phyloP scores from a whole-genome alignment of 2,113 vertebrate genomes.

The Nothobranchius kuhntae region DNA sequence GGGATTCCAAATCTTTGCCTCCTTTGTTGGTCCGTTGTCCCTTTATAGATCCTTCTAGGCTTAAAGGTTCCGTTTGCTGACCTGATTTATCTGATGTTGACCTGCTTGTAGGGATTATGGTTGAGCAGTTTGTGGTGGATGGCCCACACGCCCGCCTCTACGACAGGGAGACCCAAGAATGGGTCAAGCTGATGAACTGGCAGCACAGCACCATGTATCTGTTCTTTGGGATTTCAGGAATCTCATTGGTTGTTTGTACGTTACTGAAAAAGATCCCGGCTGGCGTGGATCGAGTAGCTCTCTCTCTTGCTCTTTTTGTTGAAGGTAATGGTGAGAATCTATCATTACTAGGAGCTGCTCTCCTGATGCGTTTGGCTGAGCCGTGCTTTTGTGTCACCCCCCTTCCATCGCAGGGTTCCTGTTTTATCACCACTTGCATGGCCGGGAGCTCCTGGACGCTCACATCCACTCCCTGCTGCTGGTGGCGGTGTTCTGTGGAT shows the following conservation, averaged over 20 bases:
- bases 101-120: slow-evolving; percentile 85
- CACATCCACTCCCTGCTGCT: slow-evolving; percentile 92
- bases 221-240: slow-evolving; percentile 87
- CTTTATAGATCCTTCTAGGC: not conserved
- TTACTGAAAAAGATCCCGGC: slow-evolving; percentile 62
- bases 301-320: slow-evolving; percentile 83
- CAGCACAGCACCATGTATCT: slow-evolving; percentile 98
- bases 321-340: slow-evolving; percentile 82
- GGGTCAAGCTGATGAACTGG: slow-evolving; percentile 98
- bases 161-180: slow-evolving; percentile 44
- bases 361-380: no score
- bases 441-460: slow-evolving; percentile 84
- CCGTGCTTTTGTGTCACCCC: not conserved
- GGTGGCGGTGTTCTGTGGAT: slow-evolving; percentile 77
- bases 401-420: slow-evolving; percentile 75
- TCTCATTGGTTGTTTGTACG: slow-evolving; percentile 77
- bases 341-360: no score
- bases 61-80: not conserved
- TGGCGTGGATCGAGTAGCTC: slow-evolving; percentile 83
- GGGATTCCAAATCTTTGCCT: slow-evolving; percentile 74
- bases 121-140: slow-evolving; percentile 92
- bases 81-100: slow-evolving; percentile 1
- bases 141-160: slow-evolving; percentile 89
- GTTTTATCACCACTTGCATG: slow-evolving; percentile 89
- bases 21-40: slow-evolving; percentile 84